phyloP scores from a whole-genome alignment of 2,113 vertebrate species.

The Thomomys bottae region DNA sequence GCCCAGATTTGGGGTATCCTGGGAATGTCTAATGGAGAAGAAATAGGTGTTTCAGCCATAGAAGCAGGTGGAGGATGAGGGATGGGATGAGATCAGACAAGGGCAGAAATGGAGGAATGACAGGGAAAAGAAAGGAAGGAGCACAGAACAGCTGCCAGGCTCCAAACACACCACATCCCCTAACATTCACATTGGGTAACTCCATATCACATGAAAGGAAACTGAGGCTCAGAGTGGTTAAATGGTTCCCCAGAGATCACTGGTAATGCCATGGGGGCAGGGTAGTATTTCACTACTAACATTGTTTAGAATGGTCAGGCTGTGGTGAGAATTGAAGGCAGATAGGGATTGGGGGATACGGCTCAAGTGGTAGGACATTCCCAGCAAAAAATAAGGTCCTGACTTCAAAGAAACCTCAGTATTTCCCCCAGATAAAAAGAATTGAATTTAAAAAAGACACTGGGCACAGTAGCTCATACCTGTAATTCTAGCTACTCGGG shows the following conservation, averaged over 20 bases:
- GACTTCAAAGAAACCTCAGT: too few relatives aligned
- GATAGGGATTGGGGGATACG: too few relatives aligned
- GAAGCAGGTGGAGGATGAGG: not conserved
- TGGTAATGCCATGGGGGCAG: accelerated
- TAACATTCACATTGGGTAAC: not conserved
- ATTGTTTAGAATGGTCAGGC: not conserved
- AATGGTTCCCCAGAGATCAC: not conserved
- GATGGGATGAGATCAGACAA: not conserved
- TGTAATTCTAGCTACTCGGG: too few relatives aligned
- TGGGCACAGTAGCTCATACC: too few relatives aligned
- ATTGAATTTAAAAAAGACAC: too few relatives aligned
- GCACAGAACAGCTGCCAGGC: not conserved
- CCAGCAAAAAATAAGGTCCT: too few relatives aligned
- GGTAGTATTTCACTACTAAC: not conserved
- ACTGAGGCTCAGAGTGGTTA: not conserved
- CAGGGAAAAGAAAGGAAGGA: not conserved
- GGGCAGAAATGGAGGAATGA: not conserved
- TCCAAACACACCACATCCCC: accelerated
- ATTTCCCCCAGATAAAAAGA: too few relatives aligned
- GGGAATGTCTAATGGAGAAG: not conserved
- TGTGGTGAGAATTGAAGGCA: not conserved
- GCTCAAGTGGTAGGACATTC: too few relatives aligned
- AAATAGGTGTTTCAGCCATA: not conserved
- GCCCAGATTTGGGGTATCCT: not conserved
- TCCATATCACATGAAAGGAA: not conserved